Base-by-base conservation (phyloP, 2,888 invertebrate species). In the Scotopteryx bipunctaria region DNA sequence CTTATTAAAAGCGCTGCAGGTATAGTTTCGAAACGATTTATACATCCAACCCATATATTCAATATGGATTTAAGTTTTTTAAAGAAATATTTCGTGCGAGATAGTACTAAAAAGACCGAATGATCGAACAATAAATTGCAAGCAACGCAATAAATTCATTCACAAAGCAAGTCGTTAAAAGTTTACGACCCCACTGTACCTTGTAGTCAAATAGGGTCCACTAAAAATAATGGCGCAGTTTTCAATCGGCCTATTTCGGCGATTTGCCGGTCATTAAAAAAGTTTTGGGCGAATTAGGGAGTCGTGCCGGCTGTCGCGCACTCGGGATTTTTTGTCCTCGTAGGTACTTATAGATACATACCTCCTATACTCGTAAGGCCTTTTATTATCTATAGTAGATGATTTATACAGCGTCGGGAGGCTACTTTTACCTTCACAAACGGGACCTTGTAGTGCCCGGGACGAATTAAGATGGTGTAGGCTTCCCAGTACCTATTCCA, bases 211-310 rank as follows among this genome's bases (percentile, higher is more conserved):
- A 53, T 36, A 36, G 43, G 49, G 16, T 29, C 53, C 21, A 36
- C 37, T 46, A 48, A 49, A 49, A 17, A 35, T 36, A 43, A 38
- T 38, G 41, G 47, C 19, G 33, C 37, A 54, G 47, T 48, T 55
- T 49, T 44, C 44, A 54, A 49, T 41, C 45, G 45, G 29, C 40
- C 44, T 42, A 40, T 55, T 57, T 60, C 35, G 55, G 57, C 47
- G 21, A 52, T 59, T 44, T 36, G 19, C 45, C 11, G 44, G 37
- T 53, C 49, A 55, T 59, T 59, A 59, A 56, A 50, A 55, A 56
- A 50, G 55, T 59, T 59, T 49, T 32, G 16, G 37, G 49, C 23
- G 32, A 40, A 33, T 50, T 29, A 14, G 48, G 23, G 8, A 29
- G n/a, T 9, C 11, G 15, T n/a, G 14, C 37, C 37, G 37, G 25